A percentile compares a stretch with the other conserved stretches of the same genome.
Evolutionary conservation across 2,888 invertebrate species (phyloP).

Genomic region (Caenorhabditis sulstoni): DNA sequence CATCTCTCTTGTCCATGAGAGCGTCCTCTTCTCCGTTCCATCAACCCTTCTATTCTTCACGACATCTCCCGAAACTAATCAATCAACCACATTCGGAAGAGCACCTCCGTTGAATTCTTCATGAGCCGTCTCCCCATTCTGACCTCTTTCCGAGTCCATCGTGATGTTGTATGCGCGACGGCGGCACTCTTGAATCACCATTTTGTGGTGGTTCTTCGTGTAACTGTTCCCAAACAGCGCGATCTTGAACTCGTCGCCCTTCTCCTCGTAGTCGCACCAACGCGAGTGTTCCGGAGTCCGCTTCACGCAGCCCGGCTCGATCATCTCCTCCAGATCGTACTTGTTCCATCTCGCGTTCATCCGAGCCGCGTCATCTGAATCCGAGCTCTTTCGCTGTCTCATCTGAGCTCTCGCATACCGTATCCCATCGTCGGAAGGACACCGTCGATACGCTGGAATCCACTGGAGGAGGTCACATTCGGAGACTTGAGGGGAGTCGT

Average conservation of each 20-base stretch:
- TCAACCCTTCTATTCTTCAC: too few species aligned
- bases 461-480: background rate
- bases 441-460: conserved; percentile 18
- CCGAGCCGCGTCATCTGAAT: conserved; percentile 33
- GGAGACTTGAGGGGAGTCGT: background rate
- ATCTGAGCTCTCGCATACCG: conserved; percentile 9
- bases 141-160: conserved; percentile 34
- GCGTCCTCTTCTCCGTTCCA: too few species aligned
- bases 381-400: background rate
- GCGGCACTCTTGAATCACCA: conserved; percentile 54
- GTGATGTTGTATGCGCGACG: conserved; percentile 30
- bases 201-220: conserved; percentile 44
- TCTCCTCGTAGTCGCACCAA: conserved; percentile 46
- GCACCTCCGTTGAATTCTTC: background rate
- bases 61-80: too few species aligned
- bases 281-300: conserved; percentile 32
- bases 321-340: conserved; percentile 33
- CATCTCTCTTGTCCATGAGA: too few species aligned
- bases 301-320: conserved; percentile 32
- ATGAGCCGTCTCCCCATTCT: background rate
- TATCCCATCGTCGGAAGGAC: conserved; percentile 28
- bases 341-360: conserved; percentile 35
- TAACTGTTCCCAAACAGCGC: conserved; percentile 62
- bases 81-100: too few species aligned
- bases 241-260: conserved; percentile 37